These are phyloP conservation scores for Variabilichromis moorii DNA, from an alignment of 2,113 vertebrate species.

Conservation along the genomic window DNA sequence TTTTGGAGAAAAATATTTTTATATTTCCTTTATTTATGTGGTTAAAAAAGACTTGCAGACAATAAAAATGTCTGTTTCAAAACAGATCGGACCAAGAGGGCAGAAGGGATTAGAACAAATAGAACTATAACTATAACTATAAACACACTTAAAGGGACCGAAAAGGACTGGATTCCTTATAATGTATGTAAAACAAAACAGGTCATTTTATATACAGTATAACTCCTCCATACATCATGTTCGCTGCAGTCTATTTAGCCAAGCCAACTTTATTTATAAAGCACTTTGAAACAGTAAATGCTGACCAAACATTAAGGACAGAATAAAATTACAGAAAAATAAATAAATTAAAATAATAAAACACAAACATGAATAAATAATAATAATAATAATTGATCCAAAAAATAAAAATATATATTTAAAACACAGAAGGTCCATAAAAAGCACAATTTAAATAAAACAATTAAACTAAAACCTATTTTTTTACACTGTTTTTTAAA, in stretches of 20 bases:
- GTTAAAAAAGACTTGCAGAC: neutral
- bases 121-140: neutral
- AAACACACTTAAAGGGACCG: rapidly evolving
- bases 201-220: neutral
- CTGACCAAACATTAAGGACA: neutral
- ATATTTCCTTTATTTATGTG: neutral
- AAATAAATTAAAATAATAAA: neutral
- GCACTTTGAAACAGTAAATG: neutral
- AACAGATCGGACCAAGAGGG: neutral
- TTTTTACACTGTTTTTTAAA: rapidly evolving
- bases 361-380: neutral
- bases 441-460: neutral
- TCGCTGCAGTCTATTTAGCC: neutral
- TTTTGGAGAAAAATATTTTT: rapidly evolving
- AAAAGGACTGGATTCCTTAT: neutral
- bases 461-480: neutral
- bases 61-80: neutral
- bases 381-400: neutral
- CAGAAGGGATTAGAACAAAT: neutral
- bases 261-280: neutral
- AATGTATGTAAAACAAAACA: neutral
- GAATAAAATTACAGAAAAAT: neutral
- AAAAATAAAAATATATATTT: neutral
- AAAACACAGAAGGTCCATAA: neutral
- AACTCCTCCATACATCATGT: neutral